Conservation (phyloP, 1,140 invertebrate genomes). For the Protaetia brevitarsis region DNA sequence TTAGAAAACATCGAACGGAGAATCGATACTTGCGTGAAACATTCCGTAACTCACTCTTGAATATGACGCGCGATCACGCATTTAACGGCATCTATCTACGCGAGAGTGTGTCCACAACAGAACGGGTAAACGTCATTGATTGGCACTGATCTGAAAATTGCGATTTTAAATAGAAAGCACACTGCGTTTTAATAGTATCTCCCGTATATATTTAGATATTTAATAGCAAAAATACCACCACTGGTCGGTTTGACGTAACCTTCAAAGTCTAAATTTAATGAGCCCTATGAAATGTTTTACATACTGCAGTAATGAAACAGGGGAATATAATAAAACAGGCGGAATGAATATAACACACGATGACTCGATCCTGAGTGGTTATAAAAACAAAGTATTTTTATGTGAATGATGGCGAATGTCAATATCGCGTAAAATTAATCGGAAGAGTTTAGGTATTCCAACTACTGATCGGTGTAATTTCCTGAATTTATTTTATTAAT, state of each 20-base stretch:
- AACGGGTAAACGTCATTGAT: conserved; percentile 7
- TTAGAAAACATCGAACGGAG: too few species aligned
- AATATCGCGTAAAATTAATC: not conserved
- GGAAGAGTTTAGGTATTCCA: too few species aligned
- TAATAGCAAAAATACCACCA: conserved; percentile 3
- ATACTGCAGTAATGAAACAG: not conserved
- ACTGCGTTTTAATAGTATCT: conserved; percentile 12
- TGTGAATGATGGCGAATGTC: not conserved
- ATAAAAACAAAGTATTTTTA: not conserved
- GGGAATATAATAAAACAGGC: not conserved
- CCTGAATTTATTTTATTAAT: too few species aligned
- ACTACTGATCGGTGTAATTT: too few species aligned
- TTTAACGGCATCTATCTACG: not conserved
- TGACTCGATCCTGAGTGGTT: not conserved
- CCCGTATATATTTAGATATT: conserved; percentile 3
- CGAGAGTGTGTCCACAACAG: not conserved
- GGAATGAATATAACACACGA: not conserved
- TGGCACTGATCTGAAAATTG: conserved; percentile 13
- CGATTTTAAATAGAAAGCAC: conserved; percentile 15
- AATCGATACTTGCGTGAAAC: not conserved
- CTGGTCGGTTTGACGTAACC: conserved; percentile 11
- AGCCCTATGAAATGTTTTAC: not conserved
- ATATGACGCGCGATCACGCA: not conserved
- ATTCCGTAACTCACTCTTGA: not conserved
- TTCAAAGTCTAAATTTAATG: conserved; percentile 13